Evolutionary conservation across 1,140 invertebrate species (phyloP).

Genomic region (Panagrolaimus sp.): DNA sequence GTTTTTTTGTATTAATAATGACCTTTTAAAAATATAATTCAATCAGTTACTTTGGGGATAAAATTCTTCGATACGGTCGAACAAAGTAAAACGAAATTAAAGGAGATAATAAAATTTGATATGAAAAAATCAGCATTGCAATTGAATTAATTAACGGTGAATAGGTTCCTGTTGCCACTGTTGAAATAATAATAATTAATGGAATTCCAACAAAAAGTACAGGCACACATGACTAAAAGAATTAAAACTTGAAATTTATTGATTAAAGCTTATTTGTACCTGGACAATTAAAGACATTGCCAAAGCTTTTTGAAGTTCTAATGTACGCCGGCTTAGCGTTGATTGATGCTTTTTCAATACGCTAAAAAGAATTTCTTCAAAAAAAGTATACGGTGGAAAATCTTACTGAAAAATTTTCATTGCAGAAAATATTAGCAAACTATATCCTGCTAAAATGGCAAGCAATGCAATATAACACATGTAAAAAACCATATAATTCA

Average conservation of each 20-base stretch:
- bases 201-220: constrained; percentile 23
- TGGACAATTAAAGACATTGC: constrained; percentile 21
- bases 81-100: constrained; percentile 27
- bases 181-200: constrained; percentile 17
- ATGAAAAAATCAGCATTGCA: constrained; percentile 25
- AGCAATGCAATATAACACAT: constrained; percentile 11
- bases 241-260: neutral
- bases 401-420: constrained; percentile 12
- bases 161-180: constrained; percentile 20
- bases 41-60: constrained; percentile 1
- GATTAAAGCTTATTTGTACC: too few relatives aligned
- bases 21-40: neutral
- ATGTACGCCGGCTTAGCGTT: constrained; percentile 18
- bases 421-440: constrained; percentile 19
- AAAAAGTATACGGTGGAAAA: neutral
- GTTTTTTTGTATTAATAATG: too few relatives aligned
- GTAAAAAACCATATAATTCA: constrained; percentile 19
- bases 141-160: constrained; percentile 17
- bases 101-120: constrained; percentile 20
- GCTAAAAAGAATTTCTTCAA: neutral
- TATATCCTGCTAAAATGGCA: neutral
- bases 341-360: constrained; percentile 7
- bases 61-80: constrained; percentile 20
- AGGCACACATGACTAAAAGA: constrained; percentile 18
- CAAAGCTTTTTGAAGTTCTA: constrained; percentile 20